A percentile compares a stretch with the other conserved stretches of the same genome.
phyloP scores from a whole-genome alignment of 2,113 vertebrate genomes.

The Apteryx owenii region DNA sequence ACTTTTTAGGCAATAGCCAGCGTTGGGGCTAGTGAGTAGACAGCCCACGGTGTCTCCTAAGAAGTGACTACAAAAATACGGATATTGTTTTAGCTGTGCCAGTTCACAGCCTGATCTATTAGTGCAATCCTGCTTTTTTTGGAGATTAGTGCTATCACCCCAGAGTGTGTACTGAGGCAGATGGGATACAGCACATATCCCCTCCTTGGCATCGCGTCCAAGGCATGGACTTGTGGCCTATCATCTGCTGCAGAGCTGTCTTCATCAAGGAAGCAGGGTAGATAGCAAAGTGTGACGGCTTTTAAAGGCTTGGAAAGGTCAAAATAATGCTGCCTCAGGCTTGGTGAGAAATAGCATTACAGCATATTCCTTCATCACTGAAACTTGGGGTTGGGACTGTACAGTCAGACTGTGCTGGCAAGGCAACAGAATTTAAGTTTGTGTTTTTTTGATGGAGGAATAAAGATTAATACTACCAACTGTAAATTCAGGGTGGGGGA shows the following conservation, averaged over 20 bases:
- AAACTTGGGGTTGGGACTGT: background rate
- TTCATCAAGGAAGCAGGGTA: accelerated
- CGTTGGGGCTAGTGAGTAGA: accelerated
- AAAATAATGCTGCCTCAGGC: background rate
- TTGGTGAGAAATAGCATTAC: background rate
- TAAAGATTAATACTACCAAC: slow-evolving; percentile 6
- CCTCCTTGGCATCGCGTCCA: background rate
- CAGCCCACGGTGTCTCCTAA: background rate
- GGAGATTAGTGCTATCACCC: background rate
- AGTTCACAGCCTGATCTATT: background rate
- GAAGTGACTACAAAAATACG: background rate
- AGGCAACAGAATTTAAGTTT: background rate
- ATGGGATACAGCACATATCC: background rate
- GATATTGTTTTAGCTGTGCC: background rate
- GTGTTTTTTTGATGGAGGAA: slow-evolving; percentile 12
- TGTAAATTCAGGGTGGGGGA: background rate
- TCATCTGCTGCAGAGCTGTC: background rate
- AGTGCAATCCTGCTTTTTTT: background rate
- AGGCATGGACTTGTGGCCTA: background rate
- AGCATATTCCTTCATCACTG: slow-evolving; percentile 26
- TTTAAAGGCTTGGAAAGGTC: background rate
- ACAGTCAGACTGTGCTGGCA: background rate
- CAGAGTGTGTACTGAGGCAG: background rate
- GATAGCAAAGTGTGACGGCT: background rate
- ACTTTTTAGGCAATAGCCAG: background rate